phyloP scores from a whole-genome alignment of 2,113 vertebrate genomes.

The Solea solea region DNA sequence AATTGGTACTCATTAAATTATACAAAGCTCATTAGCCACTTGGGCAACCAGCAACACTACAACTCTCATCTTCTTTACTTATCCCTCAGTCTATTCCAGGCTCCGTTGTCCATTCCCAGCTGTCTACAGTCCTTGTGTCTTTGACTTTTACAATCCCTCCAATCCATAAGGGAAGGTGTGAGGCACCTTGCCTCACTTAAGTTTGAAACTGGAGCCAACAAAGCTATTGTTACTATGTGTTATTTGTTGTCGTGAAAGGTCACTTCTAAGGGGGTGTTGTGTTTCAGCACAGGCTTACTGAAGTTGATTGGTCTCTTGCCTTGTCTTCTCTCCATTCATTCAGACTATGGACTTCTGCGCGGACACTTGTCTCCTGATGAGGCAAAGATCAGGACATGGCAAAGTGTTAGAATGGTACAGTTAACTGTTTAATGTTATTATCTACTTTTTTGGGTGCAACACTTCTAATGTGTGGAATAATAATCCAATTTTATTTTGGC shows the following conservation, averaged over 20 bases:
- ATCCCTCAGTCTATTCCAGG: constrained; percentile 48
- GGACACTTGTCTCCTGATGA: constrained; percentile 12
- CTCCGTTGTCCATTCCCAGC: constrained; percentile 57
- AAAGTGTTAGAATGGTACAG: constrained; percentile 36
- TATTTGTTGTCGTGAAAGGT: constrained; percentile 49
- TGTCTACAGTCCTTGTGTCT: constrained; percentile 59
- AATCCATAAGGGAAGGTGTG: constrained; percentile 51
- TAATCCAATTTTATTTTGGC: neutral
- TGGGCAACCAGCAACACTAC: neutral
- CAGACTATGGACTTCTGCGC: constrained; percentile 28
- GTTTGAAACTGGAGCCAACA: constrained; percentile 58
- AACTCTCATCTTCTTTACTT: constrained; percentile 38
- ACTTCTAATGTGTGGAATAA: neutral
- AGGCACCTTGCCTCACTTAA: constrained; percentile 64
- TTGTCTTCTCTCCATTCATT: constrained; percentile 41
- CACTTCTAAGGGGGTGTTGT: constrained; percentile 58
- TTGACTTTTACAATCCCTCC: constrained; percentile 41
- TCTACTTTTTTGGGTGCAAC: neutral
- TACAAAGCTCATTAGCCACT: too few relatives aligned
- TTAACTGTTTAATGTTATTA: neutral
- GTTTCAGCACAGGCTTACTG: constrained; percentile 12
- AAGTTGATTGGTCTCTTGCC: constrained; percentile 27
- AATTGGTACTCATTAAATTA: too few relatives aligned
- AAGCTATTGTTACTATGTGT: constrained; percentile 61
- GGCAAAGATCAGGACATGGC: constrained; percentile 8